A percentile compares a stretch with the other conserved stretches of the same genome.
These are phyloP conservation scores for Podarcis lilfordi DNA, from an alignment of 2,797 vertebrate species.

Conservation along the genomic window DNA sequence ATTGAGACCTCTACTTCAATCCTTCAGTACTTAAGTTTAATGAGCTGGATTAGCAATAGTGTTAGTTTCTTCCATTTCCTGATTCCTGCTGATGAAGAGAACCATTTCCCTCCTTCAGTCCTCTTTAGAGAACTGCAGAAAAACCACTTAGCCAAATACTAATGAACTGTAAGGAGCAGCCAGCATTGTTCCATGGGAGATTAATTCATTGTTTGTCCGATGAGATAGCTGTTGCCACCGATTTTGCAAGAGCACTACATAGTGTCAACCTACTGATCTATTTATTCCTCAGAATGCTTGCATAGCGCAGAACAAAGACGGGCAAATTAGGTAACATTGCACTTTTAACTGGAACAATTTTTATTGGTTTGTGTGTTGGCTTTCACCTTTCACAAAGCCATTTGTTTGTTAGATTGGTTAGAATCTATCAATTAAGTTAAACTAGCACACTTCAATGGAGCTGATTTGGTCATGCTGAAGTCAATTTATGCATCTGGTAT, in stretches of 20 bases:
- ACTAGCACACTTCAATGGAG: background rate
- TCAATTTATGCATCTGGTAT: background rate
- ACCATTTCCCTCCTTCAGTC: too few species aligned
- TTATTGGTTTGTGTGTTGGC: background rate
- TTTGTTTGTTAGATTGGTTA: background rate
- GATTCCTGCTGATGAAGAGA: background rate
- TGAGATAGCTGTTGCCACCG: background rate
- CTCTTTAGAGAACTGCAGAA: background rate
- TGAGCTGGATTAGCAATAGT: rapidly evolving
- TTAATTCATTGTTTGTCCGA: background rate
- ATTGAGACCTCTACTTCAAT: background rate
- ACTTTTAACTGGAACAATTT: background rate
- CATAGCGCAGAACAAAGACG: background rate
- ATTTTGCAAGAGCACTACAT: background rate
- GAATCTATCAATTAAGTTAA: background rate
- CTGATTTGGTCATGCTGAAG: background rate
- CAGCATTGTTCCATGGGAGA: background rate
- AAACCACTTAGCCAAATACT: background rate
- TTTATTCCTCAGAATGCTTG: background rate
- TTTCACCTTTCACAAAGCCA: background rate
- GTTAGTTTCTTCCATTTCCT: background rate
- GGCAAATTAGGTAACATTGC: background rate
- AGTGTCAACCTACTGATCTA: rapidly evolving
- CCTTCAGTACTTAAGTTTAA: background rate
- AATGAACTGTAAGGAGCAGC: rapidly evolving